phyloP scores from a whole-genome alignment of 2,888 invertebrate species.

The Campoplex capitator region DNA sequence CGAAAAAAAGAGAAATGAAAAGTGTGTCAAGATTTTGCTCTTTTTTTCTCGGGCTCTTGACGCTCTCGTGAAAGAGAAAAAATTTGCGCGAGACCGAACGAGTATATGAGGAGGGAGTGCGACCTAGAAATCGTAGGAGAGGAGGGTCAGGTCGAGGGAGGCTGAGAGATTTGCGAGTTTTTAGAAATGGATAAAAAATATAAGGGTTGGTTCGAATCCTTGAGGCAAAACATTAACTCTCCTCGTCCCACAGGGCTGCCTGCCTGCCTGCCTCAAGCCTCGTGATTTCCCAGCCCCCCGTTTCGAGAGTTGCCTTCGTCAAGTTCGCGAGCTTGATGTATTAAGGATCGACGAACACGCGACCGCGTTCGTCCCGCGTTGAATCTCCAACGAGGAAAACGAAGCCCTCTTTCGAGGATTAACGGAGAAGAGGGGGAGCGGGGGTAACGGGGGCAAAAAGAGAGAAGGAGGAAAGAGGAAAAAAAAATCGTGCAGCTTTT shows the following conservation, averaged over 20 bases:
- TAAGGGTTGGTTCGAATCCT: not conserved
- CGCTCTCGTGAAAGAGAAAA: not conserved
- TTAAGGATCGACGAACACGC: slow-evolving; percentile 4
- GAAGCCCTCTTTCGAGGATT: not conserved
- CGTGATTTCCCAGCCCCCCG: not conserved
- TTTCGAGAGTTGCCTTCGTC: slow-evolving; percentile 2
- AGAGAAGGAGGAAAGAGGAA: not conserved
- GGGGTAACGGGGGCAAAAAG: not conserved
- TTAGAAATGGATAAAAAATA: slow-evolving; percentile 6
- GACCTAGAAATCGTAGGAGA: not conserved
- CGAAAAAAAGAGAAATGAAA: slow-evolving; percentile 7
- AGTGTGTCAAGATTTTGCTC: slow-evolving; percentile 7
- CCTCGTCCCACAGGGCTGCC: not conserved
- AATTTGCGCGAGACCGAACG: not conserved
- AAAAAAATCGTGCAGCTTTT: slow-evolving; percentile 21
- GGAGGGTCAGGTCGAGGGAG: not conserved
- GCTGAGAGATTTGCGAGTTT: not conserved
- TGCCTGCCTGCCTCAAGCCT: not conserved
- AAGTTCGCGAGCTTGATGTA: slow-evolving; percentile 6
- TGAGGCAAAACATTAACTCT: not conserved
- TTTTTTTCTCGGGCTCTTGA: not conserved
- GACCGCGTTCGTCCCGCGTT: not conserved
- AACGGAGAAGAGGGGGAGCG: not conserved
- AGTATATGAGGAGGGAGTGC: not conserved
- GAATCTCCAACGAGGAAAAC: slow-evolving; percentile 1